Evolutionary conservation across 2,113 vertebrate species (phyloP).

Genomic region (Onychostruthus taczanowskii): DNA sequence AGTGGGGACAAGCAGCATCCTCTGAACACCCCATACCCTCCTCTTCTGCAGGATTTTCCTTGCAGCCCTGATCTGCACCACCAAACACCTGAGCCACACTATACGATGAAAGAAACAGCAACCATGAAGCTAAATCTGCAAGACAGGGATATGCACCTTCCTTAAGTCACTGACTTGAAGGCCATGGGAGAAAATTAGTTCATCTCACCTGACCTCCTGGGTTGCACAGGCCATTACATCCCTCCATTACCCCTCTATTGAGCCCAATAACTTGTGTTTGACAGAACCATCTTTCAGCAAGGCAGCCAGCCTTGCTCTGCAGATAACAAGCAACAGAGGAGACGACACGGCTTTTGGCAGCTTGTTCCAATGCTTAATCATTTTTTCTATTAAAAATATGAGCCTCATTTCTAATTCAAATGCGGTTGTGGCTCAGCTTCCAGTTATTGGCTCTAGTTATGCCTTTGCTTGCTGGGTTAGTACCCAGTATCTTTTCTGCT

Average conservation of each 20-base stretch:
- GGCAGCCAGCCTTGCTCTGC: constrained; percentile 44
- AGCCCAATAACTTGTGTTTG: constrained; percentile 42
- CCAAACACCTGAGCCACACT: background rate
- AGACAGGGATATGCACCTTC: background rate
- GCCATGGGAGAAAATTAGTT: constrained; percentile 34
- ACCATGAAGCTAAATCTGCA: rapidly evolving
- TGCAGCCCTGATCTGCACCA: background rate
- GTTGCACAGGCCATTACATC: constrained; percentile 39
- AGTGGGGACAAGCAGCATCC: rapidly evolving
- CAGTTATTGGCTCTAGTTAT: constrained; percentile 36
- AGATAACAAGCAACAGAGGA: constrained; percentile 46
- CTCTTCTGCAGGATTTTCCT: background rate
- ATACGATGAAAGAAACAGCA: background rate
- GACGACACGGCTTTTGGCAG: constrained; percentile 8
- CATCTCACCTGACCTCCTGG: constrained; percentile 52
- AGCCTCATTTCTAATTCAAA: constrained; percentile 55
- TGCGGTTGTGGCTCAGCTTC: background rate
- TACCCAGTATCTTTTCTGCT: background rate
- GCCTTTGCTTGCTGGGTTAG: constrained; percentile 29
- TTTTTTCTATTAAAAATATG: constrained; percentile 65
- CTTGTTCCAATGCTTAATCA: constrained; percentile 56
- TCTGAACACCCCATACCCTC: background rate
- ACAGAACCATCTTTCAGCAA: constrained; percentile 44
- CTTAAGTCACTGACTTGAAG: constrained; percentile 29
- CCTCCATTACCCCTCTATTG: constrained; percentile 1